phyloP scores from a whole-genome alignment of 2,797 vertebrate species.

The Mastacembelus armatus region DNA sequence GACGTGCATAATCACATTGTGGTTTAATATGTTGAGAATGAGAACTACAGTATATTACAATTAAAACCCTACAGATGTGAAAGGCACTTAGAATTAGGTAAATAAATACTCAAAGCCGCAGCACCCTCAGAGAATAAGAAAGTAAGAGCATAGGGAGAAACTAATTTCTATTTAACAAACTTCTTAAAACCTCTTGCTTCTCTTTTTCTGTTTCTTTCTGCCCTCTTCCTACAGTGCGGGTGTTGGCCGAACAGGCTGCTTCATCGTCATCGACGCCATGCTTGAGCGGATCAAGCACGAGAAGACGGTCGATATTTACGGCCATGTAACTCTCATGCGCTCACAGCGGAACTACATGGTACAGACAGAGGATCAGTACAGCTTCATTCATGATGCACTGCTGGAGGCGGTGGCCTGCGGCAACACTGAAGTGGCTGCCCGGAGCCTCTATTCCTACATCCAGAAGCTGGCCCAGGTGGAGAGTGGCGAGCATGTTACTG shows the following conservation, averaged over 20 bases:
- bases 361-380: conserved; percentile 99
- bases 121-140: not conserved
- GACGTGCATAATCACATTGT: conserved; percentile 25
- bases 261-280: conserved; percentile 98
- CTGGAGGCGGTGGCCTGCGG: conserved; percentile 97
- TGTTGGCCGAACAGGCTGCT: conserved; percentile 95
- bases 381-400: conserved; percentile 98
- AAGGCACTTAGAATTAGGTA: not conserved
- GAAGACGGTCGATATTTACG: conserved; percentile 97
- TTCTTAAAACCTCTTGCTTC: not conserved
- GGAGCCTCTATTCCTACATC: conserved; percentile 96
- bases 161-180: not conserved
- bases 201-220: not conserved
- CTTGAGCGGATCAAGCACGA: conserved; percentile 96
- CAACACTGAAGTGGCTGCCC: conserved; percentile 94
- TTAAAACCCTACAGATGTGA: conserved; percentile 7
- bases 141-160: not conserved
- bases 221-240: conserved; percentile 85
- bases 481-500: conserved; percentile 93
- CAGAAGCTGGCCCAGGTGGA: conserved; percentile 97
- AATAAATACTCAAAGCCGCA: conserved; percentile 1
- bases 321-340: conserved; percentile 97
- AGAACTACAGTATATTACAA: conserved; percentile 15
- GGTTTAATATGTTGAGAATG: conserved; percentile 27
- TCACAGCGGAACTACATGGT: conserved; percentile 99